These are phyloP conservation scores for Sciurus carolinensis DNA, from an alignment of 2,797 vertebrate species.

Conservation along the genomic window DNA sequence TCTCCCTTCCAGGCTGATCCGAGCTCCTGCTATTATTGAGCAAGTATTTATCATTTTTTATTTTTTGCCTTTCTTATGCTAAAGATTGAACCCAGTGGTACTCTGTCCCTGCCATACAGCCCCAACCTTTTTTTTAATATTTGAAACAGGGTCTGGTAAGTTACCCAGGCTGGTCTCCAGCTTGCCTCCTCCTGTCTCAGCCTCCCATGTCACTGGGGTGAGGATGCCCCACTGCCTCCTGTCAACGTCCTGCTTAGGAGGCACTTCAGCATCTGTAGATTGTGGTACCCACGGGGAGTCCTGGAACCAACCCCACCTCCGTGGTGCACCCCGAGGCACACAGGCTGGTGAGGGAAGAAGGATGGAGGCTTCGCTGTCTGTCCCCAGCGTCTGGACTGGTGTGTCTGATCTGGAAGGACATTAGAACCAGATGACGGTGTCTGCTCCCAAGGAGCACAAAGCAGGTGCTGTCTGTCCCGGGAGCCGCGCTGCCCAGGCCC, in stretches of 20 bases:
- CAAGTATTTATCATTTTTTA: too few species aligned
- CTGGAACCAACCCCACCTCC: background rate
- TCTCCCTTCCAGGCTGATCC: background rate
- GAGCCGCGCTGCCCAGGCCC: background rate
- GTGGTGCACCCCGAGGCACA: background rate
- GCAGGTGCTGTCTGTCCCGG: accelerated
- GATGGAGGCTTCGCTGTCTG: background rate
- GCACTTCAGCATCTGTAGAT: background rate
- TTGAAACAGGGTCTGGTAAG: background rate
- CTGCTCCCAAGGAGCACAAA: background rate
- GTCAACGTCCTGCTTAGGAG: background rate
- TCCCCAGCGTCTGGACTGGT: background rate
- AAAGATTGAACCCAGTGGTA: background rate
- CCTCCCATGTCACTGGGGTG: background rate
- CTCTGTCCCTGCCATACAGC: too few species aligned
- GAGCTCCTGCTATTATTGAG: background rate
- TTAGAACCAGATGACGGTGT: background rate
- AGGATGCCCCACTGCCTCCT: background rate
- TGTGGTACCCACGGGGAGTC: background rate
- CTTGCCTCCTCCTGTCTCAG: background rate
- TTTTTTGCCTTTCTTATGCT: too few species aligned
- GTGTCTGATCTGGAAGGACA: background rate
- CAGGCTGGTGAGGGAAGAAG: background rate
- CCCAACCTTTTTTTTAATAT: background rate
- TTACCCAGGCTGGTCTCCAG: background rate